These are phyloP conservation scores for Polyommatus iphigenia DNA, from an alignment of 2,888 invertebrate species.

Conservation along the genomic window DNA sequence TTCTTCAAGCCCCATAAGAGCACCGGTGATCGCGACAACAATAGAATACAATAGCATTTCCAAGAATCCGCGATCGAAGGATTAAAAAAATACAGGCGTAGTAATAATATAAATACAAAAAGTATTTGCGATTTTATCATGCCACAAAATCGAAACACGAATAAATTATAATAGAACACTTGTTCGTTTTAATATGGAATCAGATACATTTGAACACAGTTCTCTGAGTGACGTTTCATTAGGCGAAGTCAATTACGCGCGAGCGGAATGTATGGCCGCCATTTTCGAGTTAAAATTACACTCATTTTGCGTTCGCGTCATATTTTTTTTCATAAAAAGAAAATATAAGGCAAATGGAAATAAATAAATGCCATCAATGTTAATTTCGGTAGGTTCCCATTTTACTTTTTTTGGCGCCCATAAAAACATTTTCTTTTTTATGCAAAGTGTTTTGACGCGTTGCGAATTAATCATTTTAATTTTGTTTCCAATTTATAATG, in stretches of 20 bases:
- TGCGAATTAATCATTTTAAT: slow-evolving; percentile 11
- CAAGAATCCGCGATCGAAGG: no score
- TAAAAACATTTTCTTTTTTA: slow-evolving; percentile 17
- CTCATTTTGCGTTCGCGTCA: slow-evolving; percentile 50
- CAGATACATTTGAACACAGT: slow-evolving; percentile 36
- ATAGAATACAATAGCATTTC: no score
- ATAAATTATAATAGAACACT: slow-evolving; percentile 20
- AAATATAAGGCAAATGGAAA: slow-evolving; percentile 47
- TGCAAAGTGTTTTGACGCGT: slow-evolving; percentile 10
- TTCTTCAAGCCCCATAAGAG: no score
- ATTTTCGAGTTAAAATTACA: slow-evolving; percentile 61
- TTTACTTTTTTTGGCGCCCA: slow-evolving; percentile 28
- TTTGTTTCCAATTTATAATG: slow-evolving; percentile 12
- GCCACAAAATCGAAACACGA: not conserved
- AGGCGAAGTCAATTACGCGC: slow-evolving; percentile 59
- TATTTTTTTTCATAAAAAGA: slow-evolving; percentile 44
- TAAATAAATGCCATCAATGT: slow-evolving; percentile 54
- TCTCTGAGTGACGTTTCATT: slow-evolving; percentile 57
- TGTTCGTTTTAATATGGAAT: slow-evolving; percentile 31
- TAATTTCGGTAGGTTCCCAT: slow-evolving; percentile 45
- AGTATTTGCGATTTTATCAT: not conserved
- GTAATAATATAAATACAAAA: no score
- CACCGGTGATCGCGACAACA: no score
- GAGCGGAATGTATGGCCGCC: slow-evolving; percentile 53
- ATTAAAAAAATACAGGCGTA: no score